Evolutionary conservation across 37 sponge, comb jelly and placozoan species (phyloP).

Genomic region (Agelas oroides): DNA sequence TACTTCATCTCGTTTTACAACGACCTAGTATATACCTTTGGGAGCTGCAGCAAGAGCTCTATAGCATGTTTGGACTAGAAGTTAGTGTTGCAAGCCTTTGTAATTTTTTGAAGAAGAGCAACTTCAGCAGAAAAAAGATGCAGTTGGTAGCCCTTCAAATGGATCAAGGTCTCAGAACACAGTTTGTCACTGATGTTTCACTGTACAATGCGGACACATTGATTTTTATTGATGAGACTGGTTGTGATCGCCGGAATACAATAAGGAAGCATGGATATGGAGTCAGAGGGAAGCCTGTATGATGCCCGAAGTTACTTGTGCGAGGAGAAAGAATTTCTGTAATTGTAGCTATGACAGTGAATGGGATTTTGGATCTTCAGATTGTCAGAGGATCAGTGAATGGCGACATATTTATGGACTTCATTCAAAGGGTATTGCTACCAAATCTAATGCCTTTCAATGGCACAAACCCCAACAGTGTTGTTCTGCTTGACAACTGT

Average conservation of each 20-base stretch:
- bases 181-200: constrained; percentile 2
- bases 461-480: constrained; percentile 18
- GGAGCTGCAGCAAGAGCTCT: too few relatives aligned
- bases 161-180: constrained; percentile 1
- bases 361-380: constrained; percentile 33
- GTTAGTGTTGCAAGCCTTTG: too few relatives aligned
- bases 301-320: constrained; percentile 11
- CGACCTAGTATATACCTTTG: too few relatives aligned
- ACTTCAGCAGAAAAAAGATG: too few relatives aligned
- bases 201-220: not conserved
- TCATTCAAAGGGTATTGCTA: constrained; percentile 23
- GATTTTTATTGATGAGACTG: constrained; percentile 18
- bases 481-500: constrained; percentile 61
- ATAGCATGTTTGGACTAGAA: too few relatives aligned
- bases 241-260: not conserved
- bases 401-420: constrained; percentile 34
- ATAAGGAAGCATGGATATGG: constrained; percentile 16
- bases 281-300: constrained; percentile 8
- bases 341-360: constrained; percentile 46
- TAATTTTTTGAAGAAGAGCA: too few relatives aligned
- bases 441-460: constrained; percentile 51
- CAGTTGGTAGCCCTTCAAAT: constrained; percentile 1
- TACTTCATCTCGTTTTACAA: too few relatives aligned
- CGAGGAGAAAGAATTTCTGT: constrained; percentile 9
- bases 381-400: constrained; percentile 30